Evolutionary conservation across 2,113 vertebrate species (phyloP).

Genomic region (Cacatua alba): DNA sequence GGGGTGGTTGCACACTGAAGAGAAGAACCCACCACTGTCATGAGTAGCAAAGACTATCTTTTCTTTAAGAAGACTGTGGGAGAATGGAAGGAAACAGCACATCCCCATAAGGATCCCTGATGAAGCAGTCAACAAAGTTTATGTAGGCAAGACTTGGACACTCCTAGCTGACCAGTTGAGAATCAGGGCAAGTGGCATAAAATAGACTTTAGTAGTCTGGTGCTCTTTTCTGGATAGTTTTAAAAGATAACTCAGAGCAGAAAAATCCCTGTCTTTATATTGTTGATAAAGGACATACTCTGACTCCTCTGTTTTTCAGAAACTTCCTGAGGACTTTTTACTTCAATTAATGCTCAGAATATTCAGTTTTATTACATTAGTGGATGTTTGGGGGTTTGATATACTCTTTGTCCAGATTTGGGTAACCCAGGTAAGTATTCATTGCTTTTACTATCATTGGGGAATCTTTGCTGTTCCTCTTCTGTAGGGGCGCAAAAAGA

Average conservation of each 20-base stretch:
- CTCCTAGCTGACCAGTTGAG: not conserved
- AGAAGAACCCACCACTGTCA: not conserved
- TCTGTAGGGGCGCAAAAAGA: not conserved
- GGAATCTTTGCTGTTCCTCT: not conserved
- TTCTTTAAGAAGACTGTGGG: not conserved
- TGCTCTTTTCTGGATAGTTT: not conserved
- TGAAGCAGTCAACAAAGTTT: not conserved
- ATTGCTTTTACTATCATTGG: not conserved
- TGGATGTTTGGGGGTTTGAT: not conserved
- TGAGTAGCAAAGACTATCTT: not conserved
- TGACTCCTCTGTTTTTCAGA: not conserved
- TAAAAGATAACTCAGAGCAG: not conserved
- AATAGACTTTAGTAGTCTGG: not conserved
- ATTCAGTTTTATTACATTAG: not conserved
- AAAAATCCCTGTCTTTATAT: not conserved
- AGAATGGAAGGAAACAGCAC: not conserved
- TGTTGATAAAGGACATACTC: not conserved
- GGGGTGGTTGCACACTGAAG: not conserved
- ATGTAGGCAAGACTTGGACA: fast-evolving
- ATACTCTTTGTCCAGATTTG: not conserved
- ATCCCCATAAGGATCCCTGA: fast-evolving
- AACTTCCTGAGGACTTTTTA: not conserved
- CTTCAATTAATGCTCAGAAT: not conserved
- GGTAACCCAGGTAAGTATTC: not conserved
- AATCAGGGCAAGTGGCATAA: not conserved